Percentiles rank a stretch among this genome's conserved stretches.
phyloP scores from a whole-genome alignment of 2,113 vertebrate genomes.

The Sphyrna mokarran region DNA sequence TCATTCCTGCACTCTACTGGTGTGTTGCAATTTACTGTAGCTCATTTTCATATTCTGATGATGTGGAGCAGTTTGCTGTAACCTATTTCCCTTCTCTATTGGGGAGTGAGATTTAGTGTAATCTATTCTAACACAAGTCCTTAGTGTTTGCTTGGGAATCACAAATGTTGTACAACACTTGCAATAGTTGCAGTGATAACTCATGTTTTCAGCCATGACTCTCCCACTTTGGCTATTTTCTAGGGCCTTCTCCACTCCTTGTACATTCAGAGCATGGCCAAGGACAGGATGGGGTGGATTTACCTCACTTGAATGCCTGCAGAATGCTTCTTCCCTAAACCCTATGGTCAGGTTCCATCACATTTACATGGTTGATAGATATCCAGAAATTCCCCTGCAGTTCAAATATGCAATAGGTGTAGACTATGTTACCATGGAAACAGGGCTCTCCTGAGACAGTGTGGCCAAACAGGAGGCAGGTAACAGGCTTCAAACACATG shows the following conservation, averaged over 20 bases:
- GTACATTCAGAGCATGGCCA: background rate
- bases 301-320: background rate
- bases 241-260: background rate
- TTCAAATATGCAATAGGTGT: background rate
- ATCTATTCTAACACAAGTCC: background rate
- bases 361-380: background rate
- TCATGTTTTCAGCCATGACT: background rate
- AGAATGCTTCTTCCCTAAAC: background rate
- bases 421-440: background rate
- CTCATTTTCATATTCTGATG: background rate
- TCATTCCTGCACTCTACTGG: background rate
- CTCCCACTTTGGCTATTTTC: background rate
- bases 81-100: background rate
- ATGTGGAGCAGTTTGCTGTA: background rate
- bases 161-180: background rate
- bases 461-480: background rate
- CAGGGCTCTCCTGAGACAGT: background rate
- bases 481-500: background rate
- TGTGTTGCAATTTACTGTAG: background rate
- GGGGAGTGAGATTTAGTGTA: background rate
- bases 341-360: background rate
- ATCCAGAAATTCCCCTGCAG: background rate
- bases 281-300: background rate
- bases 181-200: background rate
- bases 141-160: too few species aligned